A percentile compares a stretch with the other conserved stretches of the same genome.
phyloP scores from a whole-genome alignment of 2,113 vertebrate species.

The Eurypyga helias region DNA sequence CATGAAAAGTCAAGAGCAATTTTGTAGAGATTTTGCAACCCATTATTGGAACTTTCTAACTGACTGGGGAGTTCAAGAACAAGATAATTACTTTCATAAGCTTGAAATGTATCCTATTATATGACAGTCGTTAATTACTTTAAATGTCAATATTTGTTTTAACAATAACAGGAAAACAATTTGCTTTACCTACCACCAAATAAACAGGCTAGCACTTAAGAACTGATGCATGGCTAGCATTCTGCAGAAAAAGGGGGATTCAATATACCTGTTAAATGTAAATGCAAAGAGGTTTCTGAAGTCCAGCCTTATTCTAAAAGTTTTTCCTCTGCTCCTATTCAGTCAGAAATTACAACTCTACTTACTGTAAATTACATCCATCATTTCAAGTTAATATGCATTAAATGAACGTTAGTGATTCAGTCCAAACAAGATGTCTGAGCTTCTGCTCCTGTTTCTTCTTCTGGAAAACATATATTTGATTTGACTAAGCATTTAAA shows the following conservation, averaged over 20 bases:
- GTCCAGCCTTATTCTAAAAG: not conserved
- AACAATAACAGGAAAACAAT: not conserved
- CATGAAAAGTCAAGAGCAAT: not conserved
- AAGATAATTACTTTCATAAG: not conserved
- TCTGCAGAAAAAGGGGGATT: not conserved
- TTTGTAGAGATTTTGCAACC: not conserved
- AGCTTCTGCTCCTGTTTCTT: not conserved
- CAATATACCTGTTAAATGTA: not conserved
- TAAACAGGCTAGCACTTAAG: not conserved
- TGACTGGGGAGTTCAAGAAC: not conserved
- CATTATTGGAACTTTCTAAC: not conserved
- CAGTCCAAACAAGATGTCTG: not conserved
- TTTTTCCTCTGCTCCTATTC: not conserved
- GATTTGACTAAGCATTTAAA: conserved; percentile 26
- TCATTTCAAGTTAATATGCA: not conserved
- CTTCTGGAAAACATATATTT: not conserved
- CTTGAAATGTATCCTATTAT: not conserved
- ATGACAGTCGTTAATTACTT: not conserved
- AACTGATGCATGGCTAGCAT: not conserved
- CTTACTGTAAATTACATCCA: not conserved
- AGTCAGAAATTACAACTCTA: not conserved
- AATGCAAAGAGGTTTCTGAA: not conserved
- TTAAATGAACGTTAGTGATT: not conserved
- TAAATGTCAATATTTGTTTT: not conserved
- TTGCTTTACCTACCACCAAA: not conserved